phyloP scores from a whole-genome alignment of 2,888 invertebrate genomes.

The Dynastes hyllus region DNA sequence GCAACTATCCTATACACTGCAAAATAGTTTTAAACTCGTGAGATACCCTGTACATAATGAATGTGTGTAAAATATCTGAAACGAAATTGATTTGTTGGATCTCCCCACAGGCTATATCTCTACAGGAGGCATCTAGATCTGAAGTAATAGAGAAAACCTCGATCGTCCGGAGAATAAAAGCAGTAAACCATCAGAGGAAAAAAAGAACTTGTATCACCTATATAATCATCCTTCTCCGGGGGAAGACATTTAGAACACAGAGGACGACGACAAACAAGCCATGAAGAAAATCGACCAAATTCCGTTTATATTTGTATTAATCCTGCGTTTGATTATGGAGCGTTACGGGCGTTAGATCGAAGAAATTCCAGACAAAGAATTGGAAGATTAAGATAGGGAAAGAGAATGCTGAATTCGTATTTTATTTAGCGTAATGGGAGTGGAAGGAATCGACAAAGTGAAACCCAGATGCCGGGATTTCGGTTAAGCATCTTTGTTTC shows the following conservation, averaged over 20 bases:
- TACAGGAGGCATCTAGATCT: no score
- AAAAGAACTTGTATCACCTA: not conserved
- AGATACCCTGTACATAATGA: no score
- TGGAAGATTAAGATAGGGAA: slow-evolving; percentile 30
- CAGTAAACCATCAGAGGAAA: not conserved
- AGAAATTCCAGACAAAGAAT: slow-evolving; percentile 33
- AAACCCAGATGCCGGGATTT: slow-evolving; percentile 19
- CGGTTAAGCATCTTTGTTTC: not conserved
- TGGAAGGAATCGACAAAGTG: slow-evolving; percentile 13
- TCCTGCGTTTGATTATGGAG: slow-evolving; percentile 39
- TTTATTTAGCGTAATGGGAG: slow-evolving; percentile 32
- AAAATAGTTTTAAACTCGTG: no score
- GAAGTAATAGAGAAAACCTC: no score
- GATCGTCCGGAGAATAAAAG: not conserved
- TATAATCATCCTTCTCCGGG: not conserved
- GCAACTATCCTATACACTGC: no score
- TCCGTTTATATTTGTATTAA: slow-evolving; percentile 40
- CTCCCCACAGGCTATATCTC: no score
- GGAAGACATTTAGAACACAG: not conserved
- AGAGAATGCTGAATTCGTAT: slow-evolving; percentile 21
- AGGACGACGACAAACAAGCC: slow-evolving; percentile 7
- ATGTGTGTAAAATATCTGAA: no score
- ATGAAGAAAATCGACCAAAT: slow-evolving; percentile 5
- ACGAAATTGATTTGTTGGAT: no score
- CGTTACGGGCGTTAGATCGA: slow-evolving; percentile 28